These are phyloP conservation scores for Autographa pulchrina DNA, from an alignment of 2,888 invertebrate genomes.

Conservation along the genomic window DNA sequence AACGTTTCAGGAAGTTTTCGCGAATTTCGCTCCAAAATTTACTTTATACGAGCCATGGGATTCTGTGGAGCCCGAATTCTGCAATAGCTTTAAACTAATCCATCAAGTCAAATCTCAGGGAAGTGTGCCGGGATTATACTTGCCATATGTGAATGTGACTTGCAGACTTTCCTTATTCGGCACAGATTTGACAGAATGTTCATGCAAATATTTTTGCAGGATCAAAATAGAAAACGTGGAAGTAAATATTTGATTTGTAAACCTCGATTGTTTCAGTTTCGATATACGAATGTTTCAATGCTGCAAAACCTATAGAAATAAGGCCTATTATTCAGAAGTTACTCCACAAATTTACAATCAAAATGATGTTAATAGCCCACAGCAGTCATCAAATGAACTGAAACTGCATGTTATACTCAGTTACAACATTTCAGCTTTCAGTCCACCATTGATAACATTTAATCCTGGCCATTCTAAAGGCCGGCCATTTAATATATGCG, in stretches of 20 bases:
- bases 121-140: slow-evolving; percentile 17
- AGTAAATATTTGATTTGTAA: too few relatives aligned
- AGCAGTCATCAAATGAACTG: not conserved
- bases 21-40: slow-evolving; percentile 15
- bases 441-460: slow-evolving; percentile 1
- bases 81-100: slow-evolving; percentile 36
- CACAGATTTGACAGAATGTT: not conserved
- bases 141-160: not conserved
- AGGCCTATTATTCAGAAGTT: not conserved
- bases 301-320: not conserved
- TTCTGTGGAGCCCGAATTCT: slow-evolving; percentile 28
- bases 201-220: not conserved
- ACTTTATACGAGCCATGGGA: slow-evolving; percentile 23
- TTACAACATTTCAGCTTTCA: slow-evolving; percentile 3
- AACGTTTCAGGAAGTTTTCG: slow-evolving; percentile 29
- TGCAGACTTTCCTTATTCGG: not conserved
- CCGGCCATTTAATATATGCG: slow-evolving; percentile 23
- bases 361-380: not conserved
- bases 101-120: slow-evolving; percentile 35
- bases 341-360: not conserved
- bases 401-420: not conserved
- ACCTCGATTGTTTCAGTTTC: too few relatives aligned
- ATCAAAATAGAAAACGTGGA: too few relatives aligned
- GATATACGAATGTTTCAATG: too few relatives aligned
- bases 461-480: slow-evolving; percentile 20